These are phyloP conservation scores for Raja brachyura DNA, from an alignment of 2,113 vertebrate genomes.

Conservation along the genomic window DNA sequence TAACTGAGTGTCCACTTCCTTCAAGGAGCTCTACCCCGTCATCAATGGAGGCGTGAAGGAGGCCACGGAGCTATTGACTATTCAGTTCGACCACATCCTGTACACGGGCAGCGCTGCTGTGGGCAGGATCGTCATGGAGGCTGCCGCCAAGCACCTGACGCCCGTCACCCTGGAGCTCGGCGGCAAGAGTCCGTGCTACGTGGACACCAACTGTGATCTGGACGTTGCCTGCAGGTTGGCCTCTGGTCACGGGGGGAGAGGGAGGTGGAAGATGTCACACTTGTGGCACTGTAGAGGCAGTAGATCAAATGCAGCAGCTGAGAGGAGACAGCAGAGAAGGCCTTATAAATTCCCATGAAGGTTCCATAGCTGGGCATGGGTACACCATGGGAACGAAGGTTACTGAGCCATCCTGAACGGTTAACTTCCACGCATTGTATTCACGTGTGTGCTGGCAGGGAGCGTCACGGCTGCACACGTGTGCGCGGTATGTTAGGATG, in stretches of 20 bases:
- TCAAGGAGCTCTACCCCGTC: constrained; percentile 72
- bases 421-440: too few relatives aligned
- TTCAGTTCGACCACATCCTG: constrained; percentile 80
- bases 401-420: too few relatives aligned
- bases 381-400: not conserved
- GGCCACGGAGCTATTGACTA: constrained; percentile 71
- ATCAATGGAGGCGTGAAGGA: constrained; percentile 69
- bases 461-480: too few relatives aligned
- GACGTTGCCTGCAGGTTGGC: constrained; percentile 70
- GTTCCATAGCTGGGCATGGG: not conserved
- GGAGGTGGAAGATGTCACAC: not conserved
- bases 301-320: too few relatives aligned
- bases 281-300: not conserved
- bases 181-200: constrained; percentile 86
- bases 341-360: too few relatives aligned
- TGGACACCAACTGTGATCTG: constrained; percentile 78
- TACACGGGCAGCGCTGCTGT: constrained; percentile 70
- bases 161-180: constrained; percentile 88
- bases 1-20: not conserved
- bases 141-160: constrained; percentile 75
- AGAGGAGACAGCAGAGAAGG: too few relatives aligned
- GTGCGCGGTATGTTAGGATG: too few relatives aligned
- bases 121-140: constrained; percentile 77
- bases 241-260: not conserved
- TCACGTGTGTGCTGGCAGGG: too few relatives aligned